Percentiles rank a stretch among this genome's conserved stretches.
Evolutionary conservation across 2,113 vertebrate genomes (phyloP).

Genomic region (Ranitomeya imitator): DNA sequence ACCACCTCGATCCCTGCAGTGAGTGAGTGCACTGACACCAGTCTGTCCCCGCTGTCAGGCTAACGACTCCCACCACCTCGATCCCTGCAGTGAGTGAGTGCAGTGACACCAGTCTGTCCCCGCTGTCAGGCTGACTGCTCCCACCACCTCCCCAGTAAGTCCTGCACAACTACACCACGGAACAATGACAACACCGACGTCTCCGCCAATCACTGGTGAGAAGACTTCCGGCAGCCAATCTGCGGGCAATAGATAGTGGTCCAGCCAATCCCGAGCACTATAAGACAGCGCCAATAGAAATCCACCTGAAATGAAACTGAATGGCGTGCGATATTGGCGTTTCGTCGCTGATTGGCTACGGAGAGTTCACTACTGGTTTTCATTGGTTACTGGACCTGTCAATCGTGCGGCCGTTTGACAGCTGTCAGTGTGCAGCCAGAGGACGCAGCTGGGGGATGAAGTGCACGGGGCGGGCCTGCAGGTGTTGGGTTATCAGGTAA

Average conservation of each 20-base stretch:
- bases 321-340: not conserved
- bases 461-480: conserved; percentile 17
- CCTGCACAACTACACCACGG: too few relatives aligned
- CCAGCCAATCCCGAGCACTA: not conserved
- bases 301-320: not conserved
- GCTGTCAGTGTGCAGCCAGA: conserved; percentile 26
- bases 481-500: conserved; percentile 46
- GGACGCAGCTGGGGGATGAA: conserved; percentile 20
- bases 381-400: conserved; percentile 1
- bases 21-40: too few relatives aligned
- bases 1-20: too few relatives aligned
- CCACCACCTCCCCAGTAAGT: too few relatives aligned
- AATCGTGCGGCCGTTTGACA: conserved; percentile 24
- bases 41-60: too few relatives aligned
- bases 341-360: not conserved
- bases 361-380: not conserved
- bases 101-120: too few relatives aligned
- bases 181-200: not conserved
- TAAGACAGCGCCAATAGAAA: conserved; percentile 15
- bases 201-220: not conserved
- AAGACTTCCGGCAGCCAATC: not conserved
- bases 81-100: too few relatives aligned
- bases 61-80: too few relatives aligned
- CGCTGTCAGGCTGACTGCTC: too few relatives aligned
- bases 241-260: not conserved